phyloP scores from a whole-genome alignment of 1,140 invertebrate genomes.

The Drosophila repletoides region DNA sequence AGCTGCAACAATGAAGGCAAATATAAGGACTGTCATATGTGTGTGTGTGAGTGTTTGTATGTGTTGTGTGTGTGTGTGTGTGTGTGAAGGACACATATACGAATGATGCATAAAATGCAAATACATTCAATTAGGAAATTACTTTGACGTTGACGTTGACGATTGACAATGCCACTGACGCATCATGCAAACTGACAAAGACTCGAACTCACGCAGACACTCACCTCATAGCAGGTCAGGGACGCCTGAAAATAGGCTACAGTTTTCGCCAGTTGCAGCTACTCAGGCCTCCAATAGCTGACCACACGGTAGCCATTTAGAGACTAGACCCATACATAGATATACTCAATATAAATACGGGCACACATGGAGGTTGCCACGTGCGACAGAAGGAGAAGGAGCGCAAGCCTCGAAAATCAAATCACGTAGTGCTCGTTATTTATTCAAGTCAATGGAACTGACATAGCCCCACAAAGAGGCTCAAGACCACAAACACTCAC shows the following conservation, averaged over 20 bases:
- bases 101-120: slow-evolving; percentile 44
- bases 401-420: slow-evolving; percentile 47
- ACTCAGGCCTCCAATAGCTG: slow-evolving; percentile 24
- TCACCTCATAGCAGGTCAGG: slow-evolving; percentile 51
- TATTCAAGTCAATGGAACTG: slow-evolving; percentile 52
- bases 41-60: neutral
- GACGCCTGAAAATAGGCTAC: slow-evolving; percentile 40
- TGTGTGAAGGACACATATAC: slow-evolving; percentile 30
- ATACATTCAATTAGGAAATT: slow-evolving; percentile 53
- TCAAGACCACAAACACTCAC: slow-evolving; percentile 17
- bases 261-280: slow-evolving; percentile 13
- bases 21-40: neutral
- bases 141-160: slow-evolving; percentile 17
- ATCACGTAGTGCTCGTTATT: slow-evolving; percentile 67
- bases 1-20: slow-evolving; percentile 22
- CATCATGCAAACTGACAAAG: neutral
- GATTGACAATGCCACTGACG: slow-evolving; percentile 19
- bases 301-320: slow-evolving; percentile 5
- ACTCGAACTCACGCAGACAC: neutral
- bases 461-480: slow-evolving; percentile 19
- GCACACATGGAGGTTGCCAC: slow-evolving; percentile 26
- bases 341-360: slow-evolving; percentile 1
- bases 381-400: slow-evolving; percentile 45
- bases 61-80: slow-evolving; percentile 1
- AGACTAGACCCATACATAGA: slow-evolving; percentile 6